Evolutionary conservation across 2,888 invertebrate genomes (phyloP).

Genomic region (Melanostoma scalare): DNA sequence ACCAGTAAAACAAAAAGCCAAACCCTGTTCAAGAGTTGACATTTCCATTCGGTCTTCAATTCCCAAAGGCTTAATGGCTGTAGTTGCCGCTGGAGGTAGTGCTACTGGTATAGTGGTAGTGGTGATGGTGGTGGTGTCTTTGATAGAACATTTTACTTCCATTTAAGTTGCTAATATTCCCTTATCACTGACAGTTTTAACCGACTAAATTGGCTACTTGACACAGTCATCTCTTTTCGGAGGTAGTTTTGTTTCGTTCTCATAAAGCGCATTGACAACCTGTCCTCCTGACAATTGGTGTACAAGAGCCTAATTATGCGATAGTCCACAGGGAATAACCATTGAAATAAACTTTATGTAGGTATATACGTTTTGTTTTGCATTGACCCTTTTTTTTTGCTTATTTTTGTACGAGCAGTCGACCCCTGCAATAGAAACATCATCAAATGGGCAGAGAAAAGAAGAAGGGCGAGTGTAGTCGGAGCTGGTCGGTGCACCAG

Average conservation of each 20-base stretch:
- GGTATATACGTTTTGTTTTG: slow-evolving; percentile 26
- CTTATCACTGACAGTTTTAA: slow-evolving; percentile 68
- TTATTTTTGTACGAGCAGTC: too few species aligned
- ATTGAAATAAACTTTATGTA: slow-evolving; percentile 39
- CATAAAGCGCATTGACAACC: slow-evolving; percentile 59
- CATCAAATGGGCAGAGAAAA: too few species aligned
- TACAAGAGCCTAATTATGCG: slow-evolving; percentile 65
- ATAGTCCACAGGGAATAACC: slow-evolving; percentile 43
- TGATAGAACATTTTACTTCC: slow-evolving; percentile 37
- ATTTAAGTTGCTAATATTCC: slow-evolving; percentile 46
- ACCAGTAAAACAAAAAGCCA: slow-evolving; percentile 17
- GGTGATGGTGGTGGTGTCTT: slow-evolving; percentile 2
- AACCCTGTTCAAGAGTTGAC: slow-evolving; percentile 39
- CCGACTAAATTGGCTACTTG: slow-evolving; percentile 67
- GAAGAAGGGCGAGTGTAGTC: too few species aligned
- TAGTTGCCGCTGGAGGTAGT: background rate
- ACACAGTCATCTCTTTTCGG: slow-evolving; percentile 63
- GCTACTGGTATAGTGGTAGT: background rate
- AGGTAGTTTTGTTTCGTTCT: slow-evolving; percentile 48
- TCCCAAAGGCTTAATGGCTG: slow-evolving; percentile 48
- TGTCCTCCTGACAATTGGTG: slow-evolving; percentile 57
- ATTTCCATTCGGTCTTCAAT: slow-evolving; percentile 60
- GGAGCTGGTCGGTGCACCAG: too few species aligned
- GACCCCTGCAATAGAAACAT: too few species aligned
- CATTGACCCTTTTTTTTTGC: slow-evolving; percentile 28